phyloP scores from a whole-genome alignment of 2,113 vertebrate genomes.

The Toxostoma redivivum region DNA sequence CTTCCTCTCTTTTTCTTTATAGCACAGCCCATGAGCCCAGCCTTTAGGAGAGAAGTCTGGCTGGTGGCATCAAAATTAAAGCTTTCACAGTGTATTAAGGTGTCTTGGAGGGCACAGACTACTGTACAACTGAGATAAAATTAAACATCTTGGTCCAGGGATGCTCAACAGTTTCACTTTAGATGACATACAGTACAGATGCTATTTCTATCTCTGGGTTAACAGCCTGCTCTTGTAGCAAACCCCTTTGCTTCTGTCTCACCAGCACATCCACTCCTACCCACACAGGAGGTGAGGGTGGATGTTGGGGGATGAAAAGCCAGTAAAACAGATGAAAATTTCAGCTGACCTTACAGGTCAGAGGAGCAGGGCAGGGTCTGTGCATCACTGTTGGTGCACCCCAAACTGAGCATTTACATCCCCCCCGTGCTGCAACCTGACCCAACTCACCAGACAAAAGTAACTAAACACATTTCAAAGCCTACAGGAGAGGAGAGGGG shows the following conservation, averaged over 20 bases:
- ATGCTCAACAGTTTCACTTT: background rate
- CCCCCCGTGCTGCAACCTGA: background rate
- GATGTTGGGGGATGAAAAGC: background rate
- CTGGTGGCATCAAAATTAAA: background rate
- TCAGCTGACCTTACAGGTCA: background rate
- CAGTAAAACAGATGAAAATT: background rate
- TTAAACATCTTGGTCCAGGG: background rate
- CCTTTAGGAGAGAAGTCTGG: background rate
- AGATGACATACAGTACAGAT: background rate
- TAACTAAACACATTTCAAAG: background rate
- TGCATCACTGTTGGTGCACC: background rate
- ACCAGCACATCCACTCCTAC: background rate
- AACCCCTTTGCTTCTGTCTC: background rate
- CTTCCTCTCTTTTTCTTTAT: background rate
- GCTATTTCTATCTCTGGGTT: background rate
- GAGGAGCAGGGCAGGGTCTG: background rate
- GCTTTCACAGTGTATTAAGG: background rate
- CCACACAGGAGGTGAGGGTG: background rate
- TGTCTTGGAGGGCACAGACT: background rate
- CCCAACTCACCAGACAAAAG: background rate
- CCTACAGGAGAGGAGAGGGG: background rate
- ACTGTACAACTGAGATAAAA: background rate
- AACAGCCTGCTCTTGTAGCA: background rate
- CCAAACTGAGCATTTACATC: background rate
- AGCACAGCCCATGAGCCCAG: background rate